Percentiles rank a stretch among this genome's conserved stretches.
Evolutionary conservation across 2,113 vertebrate species (phyloP).

Genomic region (Dicaeum eximium): DNA sequence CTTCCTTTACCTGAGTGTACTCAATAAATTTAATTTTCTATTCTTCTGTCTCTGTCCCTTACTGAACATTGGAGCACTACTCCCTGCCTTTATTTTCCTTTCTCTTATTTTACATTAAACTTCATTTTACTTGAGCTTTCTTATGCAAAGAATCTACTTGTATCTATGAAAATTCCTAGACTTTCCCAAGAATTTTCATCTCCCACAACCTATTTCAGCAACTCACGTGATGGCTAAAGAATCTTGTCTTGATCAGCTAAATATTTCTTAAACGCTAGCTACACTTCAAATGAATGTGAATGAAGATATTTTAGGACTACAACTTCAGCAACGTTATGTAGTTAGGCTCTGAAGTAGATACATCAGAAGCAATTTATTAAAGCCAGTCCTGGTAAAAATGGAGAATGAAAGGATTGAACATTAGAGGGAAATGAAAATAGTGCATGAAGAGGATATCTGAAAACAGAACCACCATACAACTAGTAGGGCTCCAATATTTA

Average conservation of each 20-base stretch:
- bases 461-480: neutral
- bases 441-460: neutral
- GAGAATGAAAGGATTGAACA: neutral
- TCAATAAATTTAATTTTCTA: neutral
- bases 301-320: neutral
- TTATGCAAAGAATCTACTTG: neutral
- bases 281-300: neutral
- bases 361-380: neutral
- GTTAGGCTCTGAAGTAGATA: neutral
- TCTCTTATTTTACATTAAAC: neutral
- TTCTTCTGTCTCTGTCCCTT: neutral
- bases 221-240: neutral
- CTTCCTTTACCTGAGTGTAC: neutral
- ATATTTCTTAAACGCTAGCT: neutral
- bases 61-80: neutral
- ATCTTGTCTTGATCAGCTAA: neutral
- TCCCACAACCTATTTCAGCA: neutral
- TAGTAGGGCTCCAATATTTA: neutral
- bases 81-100: neutral
- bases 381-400: neutral
- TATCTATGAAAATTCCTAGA: neutral
- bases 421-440: neutral
- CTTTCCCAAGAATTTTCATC: neutral
- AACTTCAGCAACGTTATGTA: neutral
- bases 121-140: neutral